These are phyloP conservation scores for Lacerta agilis DNA, from an alignment of 2,797 vertebrate species.

Conservation along the genomic window DNA sequence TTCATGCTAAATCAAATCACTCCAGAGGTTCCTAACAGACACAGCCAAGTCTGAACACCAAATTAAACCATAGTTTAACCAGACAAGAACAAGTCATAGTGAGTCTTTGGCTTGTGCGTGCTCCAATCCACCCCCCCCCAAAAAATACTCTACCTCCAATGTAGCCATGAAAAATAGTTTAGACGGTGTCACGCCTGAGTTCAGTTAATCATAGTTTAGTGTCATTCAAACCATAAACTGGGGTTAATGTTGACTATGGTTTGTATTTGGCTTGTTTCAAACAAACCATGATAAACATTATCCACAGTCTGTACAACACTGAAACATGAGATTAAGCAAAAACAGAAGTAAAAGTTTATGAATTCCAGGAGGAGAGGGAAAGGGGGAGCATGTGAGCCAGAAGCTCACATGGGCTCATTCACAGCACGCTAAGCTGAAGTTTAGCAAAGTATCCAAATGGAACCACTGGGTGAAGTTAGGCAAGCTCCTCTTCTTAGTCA, in stretches of 20 bases:
- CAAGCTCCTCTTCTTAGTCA: not conserved
- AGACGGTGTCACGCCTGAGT: no score
- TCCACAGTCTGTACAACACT: not conserved
- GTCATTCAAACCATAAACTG: not conserved
- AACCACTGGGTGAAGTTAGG: not conserved
- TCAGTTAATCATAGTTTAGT: not conserved
- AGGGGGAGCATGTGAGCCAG: not conserved
- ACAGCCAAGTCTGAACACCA: not conserved
- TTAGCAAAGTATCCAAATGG: not conserved
- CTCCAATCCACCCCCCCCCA: no score
- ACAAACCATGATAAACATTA: not conserved
- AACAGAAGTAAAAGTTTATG: not conserved
- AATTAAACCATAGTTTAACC: no score
- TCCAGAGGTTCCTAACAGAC: not conserved
- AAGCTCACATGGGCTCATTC: not conserved
- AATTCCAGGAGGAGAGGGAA: not conserved
- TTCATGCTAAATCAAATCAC: not conserved
- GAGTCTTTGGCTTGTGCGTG: no score
- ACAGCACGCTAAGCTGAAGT: not conserved
- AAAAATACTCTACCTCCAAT: no score
- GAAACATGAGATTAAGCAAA: not conserved
- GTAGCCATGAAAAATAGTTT: no score
- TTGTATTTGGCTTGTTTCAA: not conserved
- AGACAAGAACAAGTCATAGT: no score
- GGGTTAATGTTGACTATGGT: not conserved